Evolutionary conservation across 64 coral and sea anemone species (phyloP).

Genomic region (Stichodactyla mertensii): DNA sequence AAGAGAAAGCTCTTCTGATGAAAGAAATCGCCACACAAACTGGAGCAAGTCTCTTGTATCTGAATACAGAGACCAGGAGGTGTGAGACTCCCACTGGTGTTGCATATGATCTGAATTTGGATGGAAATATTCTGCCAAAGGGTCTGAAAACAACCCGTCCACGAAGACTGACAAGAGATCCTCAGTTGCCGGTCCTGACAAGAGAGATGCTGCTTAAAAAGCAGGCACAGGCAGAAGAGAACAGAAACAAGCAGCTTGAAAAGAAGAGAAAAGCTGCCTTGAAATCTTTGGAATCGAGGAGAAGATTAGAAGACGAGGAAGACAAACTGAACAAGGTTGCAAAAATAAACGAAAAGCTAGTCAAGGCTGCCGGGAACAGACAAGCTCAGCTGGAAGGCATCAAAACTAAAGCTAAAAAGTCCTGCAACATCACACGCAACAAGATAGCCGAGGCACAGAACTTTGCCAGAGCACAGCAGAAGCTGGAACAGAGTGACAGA

Average conservation of each 20-base stretch:
- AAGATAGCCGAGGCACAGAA: conserved; percentile 2
- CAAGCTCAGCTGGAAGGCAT: background rate
- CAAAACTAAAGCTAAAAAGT: background rate
- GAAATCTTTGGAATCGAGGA: too few species aligned
- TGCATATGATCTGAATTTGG: too few species aligned
- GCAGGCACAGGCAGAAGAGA: background rate
- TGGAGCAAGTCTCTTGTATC: background rate
- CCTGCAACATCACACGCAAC: background rate
- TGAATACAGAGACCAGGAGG: too few species aligned
- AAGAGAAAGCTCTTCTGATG: too few species aligned
- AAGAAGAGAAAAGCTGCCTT: too few species aligned
- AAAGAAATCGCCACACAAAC: too few species aligned
- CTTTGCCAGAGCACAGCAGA: conserved; percentile 4
- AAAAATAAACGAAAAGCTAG: background rate
- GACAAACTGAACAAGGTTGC: background rate
- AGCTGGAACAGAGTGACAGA: background rate
- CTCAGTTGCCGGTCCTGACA: background rate
- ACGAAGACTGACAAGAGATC: background rate
- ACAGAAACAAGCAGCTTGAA: too few species aligned
- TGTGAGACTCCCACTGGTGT: too few species aligned
- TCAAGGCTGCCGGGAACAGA: background rate
- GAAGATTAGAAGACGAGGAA: background rate
- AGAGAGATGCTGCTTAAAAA: background rate
- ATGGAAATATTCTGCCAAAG: too few species aligned
- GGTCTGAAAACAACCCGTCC: too few species aligned